These are phyloP conservation scores for Procapra przewalskii DNA, from an alignment of 2,113 vertebrate genomes.

Conservation along the genomic window DNA sequence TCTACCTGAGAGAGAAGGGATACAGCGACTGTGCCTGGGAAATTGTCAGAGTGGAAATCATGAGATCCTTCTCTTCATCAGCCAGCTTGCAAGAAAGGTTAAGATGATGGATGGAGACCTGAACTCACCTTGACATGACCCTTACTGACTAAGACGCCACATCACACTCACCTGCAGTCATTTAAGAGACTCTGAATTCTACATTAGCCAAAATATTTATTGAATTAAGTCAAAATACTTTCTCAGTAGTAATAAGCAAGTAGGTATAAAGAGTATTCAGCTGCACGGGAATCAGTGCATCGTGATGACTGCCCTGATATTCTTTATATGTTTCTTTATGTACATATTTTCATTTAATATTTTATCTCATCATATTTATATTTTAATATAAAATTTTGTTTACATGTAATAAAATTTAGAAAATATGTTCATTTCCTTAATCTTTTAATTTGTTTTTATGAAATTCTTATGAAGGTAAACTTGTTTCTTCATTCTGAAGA, in stretches of 20 bases:
- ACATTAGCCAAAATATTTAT: background rate
- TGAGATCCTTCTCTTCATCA: no score
- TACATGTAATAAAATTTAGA: background rate
- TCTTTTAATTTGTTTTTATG: background rate
- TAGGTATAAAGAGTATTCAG: background rate
- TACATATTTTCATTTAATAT: no score
- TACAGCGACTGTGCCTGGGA: no score
- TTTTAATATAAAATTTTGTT: background rate
- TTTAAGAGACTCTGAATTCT: background rate
- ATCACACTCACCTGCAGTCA: background rate
- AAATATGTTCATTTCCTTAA: background rate
- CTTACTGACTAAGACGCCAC: no score
- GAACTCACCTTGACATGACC: background rate
- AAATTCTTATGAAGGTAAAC: background rate
- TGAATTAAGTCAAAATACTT: no score
- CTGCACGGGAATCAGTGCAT: fast-evolving
- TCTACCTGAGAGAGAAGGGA: no score
- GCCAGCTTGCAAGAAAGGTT: no score
- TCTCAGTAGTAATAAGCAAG: background rate
- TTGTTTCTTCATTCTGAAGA: background rate
- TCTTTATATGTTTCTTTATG: background rate
- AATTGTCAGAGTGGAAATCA: no score
- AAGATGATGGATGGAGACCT: no score
- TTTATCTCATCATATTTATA: background rate
- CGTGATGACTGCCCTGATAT: background rate